Percentiles rank a stretch among this genome's conserved stretches.
phyloP scores from a whole-genome alignment of 2,888 invertebrate species.

The Drosophila glabriapex region DNA sequence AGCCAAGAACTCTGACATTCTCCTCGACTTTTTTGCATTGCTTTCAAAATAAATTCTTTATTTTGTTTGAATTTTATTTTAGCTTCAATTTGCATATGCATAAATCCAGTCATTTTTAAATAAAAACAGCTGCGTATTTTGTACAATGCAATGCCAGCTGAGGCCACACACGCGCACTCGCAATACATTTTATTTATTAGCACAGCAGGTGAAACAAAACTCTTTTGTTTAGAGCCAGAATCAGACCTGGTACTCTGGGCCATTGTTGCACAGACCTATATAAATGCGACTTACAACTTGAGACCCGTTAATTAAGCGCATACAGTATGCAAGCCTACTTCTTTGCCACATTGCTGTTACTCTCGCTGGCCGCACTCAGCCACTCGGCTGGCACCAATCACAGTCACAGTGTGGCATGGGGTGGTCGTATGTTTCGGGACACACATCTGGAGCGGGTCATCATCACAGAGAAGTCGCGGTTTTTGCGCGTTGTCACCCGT shows the following conservation, averaged over 20 bases:
- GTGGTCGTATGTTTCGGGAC: conserved; percentile 59
- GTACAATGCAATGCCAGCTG: conserved; percentile 18
- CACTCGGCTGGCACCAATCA: conserved; percentile 32
- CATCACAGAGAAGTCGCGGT: conserved; percentile 58
- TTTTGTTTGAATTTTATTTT: conserved; percentile 7
- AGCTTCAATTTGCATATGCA: conserved; percentile 17
- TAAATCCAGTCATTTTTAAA: conserved; percentile 1
- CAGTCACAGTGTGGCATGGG: conserved; percentile 71
- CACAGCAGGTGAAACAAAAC: conserved; percentile 15
- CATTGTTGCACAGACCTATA: conserved; percentile 36
- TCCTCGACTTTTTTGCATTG: conserved; percentile 41
- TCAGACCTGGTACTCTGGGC: background rate
- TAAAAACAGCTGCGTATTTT: conserved; percentile 17
- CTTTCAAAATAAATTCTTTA: conserved; percentile 4
- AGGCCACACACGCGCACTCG: background rate
- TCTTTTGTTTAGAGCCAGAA: background rate
- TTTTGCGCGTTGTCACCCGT: conserved; percentile 59
- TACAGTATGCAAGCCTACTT: conserved; percentile 50
- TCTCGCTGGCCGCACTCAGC: conserved; percentile 18
- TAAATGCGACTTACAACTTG: conserved; percentile 16
- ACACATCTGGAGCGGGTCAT: conserved; percentile 59
- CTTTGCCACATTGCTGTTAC: conserved; percentile 27
- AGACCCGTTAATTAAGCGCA: conserved; percentile 12
- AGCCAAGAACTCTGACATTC: conserved; percentile 40
- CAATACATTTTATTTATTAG: conserved; percentile 2